Conservation (phyloP, 2,888 invertebrate genomes). For the Aphrophora alni region DNA sequence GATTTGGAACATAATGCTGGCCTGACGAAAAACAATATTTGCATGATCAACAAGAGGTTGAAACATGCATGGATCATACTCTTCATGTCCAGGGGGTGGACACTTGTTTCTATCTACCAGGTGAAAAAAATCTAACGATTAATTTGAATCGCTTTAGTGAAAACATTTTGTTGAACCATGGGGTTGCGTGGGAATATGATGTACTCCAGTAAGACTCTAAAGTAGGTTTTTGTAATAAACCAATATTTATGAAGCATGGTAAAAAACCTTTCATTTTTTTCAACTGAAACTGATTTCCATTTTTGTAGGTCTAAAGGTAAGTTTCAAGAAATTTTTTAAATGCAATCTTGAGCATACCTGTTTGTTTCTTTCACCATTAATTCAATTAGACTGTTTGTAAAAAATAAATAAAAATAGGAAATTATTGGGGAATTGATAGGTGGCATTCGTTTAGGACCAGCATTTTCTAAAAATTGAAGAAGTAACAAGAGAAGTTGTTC, state of each 20-base stretch:
- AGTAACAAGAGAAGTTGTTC: no score
- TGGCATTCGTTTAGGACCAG: no score
- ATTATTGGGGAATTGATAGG: no score
- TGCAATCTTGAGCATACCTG: no score
- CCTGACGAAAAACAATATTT: background rate
- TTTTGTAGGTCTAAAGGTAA: no score
- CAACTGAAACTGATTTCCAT: no score
- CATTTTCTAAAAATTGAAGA: no score
- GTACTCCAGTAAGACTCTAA: slow-evolving; percentile 17
- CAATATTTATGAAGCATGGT: slow-evolving; percentile 28
- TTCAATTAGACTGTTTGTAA: no score
- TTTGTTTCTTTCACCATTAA: no score
- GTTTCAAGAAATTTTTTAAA: no score
- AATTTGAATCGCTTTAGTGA: slow-evolving; percentile 24
- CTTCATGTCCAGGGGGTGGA: background rate
- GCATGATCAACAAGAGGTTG: slow-evolving; percentile 27
- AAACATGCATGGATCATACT: slow-evolving; percentile 30
- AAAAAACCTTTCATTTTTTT: slow-evolving; percentile 31
- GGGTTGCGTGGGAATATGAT: background rate
- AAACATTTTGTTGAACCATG: slow-evolving; percentile 30
- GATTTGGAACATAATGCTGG: slow-evolving; percentile 16
- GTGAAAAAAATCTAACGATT: slow-evolving; percentile 28
- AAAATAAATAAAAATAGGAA: no score
- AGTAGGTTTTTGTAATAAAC: slow-evolving; percentile 15
- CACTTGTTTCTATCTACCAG: slow-evolving; percentile 17